Base-by-base conservation (phyloP, 2,797 vertebrate genomes). In the Microcaecilia unicolor region DNA sequence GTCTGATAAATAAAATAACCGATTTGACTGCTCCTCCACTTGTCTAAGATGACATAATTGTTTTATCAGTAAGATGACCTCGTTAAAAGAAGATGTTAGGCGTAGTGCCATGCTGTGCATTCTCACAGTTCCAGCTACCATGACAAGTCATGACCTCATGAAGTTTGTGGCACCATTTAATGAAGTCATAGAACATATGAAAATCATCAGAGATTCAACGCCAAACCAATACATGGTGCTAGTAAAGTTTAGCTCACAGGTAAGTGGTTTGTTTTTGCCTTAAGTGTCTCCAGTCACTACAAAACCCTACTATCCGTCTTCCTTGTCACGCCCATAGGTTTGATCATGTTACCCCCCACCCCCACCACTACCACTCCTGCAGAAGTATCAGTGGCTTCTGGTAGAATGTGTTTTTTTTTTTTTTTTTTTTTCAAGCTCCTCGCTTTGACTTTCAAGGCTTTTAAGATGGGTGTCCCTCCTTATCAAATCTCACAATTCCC, bases 111-210 rank as follows among this genome's bases (percentile, higher is more conserved):
- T 98, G 93, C 86, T 99, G 16, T 98, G 94, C 41, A 88, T 99
- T 60, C 90, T 99, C 33, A 93, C 92, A 0, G 95, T 99, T 22
- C 95, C 95, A 0, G 90, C 95, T 3, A 90, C 93, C 11, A 97
- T 98, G 95, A 98, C 92, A 59, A 95, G 93, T 51, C 95, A 98
- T 1, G 95, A 99, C 74, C 91, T 99, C 49, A 97, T 98, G 93
- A 97, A 92, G 79, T 97, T 99, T 11, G 72, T 98, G 67, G 95
- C 92, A 4, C 90, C 91, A 1, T 97, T 91, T 62, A 93, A 92
- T 4, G 94, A 99, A 1, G 93, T 93, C 18, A 97, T 97, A 13
- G 93, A 97, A 70, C 95, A 99, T 62, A 97, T 99, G 94, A 99
- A 99, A 76, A 95, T 99, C 72, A 97, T 99, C 57, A 72, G 93